phyloP scores from a whole-genome alignment of 64 coral and sea anemone genomes.

The Catalaphyllia jardinei region DNA sequence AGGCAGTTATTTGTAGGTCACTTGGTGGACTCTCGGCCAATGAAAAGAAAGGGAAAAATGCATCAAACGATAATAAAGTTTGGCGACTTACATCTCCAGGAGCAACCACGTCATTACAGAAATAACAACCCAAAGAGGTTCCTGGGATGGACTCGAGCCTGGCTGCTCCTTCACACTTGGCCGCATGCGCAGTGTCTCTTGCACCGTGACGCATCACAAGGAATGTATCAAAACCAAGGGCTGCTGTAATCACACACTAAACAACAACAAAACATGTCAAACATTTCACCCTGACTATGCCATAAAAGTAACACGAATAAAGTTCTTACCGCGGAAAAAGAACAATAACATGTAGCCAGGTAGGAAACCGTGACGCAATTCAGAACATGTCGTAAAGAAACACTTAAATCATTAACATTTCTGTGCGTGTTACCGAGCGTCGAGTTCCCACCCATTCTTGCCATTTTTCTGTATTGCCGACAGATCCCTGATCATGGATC shows the following conservation, averaged over 20 bases:
- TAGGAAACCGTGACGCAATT: no score
- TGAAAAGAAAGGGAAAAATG: neutral
- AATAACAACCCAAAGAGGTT: slow-evolving; percentile 84
- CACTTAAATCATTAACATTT: no score
- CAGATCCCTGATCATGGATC: no score
- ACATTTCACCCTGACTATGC: neutral
- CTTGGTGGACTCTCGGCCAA: no score
- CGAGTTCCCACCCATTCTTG: no score
- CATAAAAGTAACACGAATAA: no score
- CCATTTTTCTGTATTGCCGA: no score
- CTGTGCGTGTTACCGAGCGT: no score
- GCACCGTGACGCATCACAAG: slow-evolving; percentile 95
- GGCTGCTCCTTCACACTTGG: neutral
- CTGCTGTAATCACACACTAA: slow-evolving; percentile 93
- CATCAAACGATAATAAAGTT: neutral
- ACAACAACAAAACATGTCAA: neutral
- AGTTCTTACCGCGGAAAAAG: no score
- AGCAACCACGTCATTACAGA: slow-evolving; percentile 99
- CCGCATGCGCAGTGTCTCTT: slow-evolving; percentile 1
- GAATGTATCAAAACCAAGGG: slow-evolving; percentile 95
- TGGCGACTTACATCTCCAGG: slow-evolving; percentile 95
- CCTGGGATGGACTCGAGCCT: slow-evolving; percentile 61
- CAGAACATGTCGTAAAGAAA: no score
- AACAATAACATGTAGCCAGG: no score
- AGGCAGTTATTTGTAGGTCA: no score